These are phyloP conservation scores for Micromussa lordhowensis DNA, from an alignment of 92 coral and sea anemone genomes.

Conservation along the genomic window DNA sequence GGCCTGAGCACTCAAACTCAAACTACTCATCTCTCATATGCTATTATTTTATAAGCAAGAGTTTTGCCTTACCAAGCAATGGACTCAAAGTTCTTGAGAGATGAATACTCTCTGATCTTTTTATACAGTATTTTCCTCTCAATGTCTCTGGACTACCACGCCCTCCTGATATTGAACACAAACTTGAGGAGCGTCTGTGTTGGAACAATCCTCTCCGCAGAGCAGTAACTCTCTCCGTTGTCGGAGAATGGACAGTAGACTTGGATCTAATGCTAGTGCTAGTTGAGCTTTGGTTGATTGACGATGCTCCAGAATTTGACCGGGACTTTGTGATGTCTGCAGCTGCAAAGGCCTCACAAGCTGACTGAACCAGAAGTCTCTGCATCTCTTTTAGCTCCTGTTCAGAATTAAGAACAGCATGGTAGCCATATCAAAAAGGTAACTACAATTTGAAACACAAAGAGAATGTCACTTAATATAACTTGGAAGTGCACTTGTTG, in stretches of 20 bases:
- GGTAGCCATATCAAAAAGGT: not conserved
- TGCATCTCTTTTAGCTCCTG: conserved; percentile 98
- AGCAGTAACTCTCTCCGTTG: conserved; percentile 56
- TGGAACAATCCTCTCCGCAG: conserved; percentile 58
- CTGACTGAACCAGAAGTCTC: conserved; percentile 95
- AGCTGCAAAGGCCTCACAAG: conserved; percentile 93
- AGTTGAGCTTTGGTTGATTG: conserved; percentile 57
- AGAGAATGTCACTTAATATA: not conserved
- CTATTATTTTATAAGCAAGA: too few species aligned
- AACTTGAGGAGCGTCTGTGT: conserved; percentile 74
- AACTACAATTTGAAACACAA: not conserved
- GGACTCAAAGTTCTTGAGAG: conserved; percentile 74
- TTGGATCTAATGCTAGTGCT: conserved; percentile 61
- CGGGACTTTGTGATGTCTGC: conserved; percentile 92
- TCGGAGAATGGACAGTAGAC: conserved; percentile 64
- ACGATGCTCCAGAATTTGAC: conserved; percentile 90
- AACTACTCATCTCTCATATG: too few species aligned
- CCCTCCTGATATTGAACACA: conserved; percentile 81
- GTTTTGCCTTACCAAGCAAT: conserved; percentile 62
- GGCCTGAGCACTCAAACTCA: too few species aligned
- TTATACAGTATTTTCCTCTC: conserved; percentile 39
- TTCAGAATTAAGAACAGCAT: not conserved
- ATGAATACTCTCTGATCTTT: conserved; percentile 82
- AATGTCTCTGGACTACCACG: conserved; percentile 62
- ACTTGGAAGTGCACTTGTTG: too few species aligned